Evolutionary conservation across 53 echinoderm and acorn worm genomes (phyloP), one percentile per base, ranked within the genome.

Genomic region (Astropecten irregularis): DNA sequence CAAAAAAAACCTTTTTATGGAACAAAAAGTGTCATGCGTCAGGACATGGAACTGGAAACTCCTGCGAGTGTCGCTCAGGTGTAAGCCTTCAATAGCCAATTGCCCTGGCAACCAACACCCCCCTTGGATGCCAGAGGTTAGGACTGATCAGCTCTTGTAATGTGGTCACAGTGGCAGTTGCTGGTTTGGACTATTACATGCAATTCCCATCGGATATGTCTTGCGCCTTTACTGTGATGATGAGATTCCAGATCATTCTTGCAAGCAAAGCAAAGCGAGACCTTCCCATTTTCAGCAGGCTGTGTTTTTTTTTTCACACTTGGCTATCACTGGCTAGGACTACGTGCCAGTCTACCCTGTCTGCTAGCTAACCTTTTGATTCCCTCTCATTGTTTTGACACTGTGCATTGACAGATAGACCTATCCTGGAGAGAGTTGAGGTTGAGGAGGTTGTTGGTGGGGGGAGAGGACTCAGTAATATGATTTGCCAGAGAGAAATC

Each of bases 161-260:
- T n/a, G n/a, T n/a, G 56, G 76, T 57, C 57, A 76, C 76, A 56
- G 76, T 76, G 76, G 58, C 76, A 36, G 76, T 56, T 76, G 76
- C 58, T 13, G n/a, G n/a, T n/a, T 30, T 55, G 19, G 76, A 14
- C 76, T 40, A 76, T 76, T 54, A 57, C 40, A 40, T 30, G 40
- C 40, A 57, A 76, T 76, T 56, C 39, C 76, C 71, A 38, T 38
- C 18, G 39, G 56, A 76, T 57, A 46, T 16, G 69, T n/a, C n/a
- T n/a, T n/a, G n/a, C n/a, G n/a, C n/a, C 57, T 76, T 57, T 26
- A 40, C 26, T 25, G 76, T 26, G 76, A 23, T 57, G 58, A 76
- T 76, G 40, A 76, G 57, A 76, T 76, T 76, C 58, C 55, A 56
- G 76, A 76, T 76, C 58, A 76, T 40, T 76, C 57, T n/a, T 15